Evolutionary conservation across 2,797 vertebrate species (phyloP).

Genomic region (Eremophila alpestris): DNA sequence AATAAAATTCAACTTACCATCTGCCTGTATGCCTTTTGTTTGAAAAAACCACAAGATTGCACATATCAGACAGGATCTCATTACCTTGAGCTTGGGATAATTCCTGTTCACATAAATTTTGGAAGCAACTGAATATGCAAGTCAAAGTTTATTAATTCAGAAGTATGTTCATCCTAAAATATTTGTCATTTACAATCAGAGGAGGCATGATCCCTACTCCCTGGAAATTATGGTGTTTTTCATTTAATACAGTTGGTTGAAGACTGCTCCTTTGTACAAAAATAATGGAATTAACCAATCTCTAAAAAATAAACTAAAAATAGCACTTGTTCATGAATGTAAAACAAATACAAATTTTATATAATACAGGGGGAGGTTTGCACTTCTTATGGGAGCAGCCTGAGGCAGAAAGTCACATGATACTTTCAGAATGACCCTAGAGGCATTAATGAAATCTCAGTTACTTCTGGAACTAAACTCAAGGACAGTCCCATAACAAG

Average conservation of each 20-base stretch:
- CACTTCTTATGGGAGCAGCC: neutral
- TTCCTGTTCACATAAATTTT: neutral
- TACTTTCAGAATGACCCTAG: neutral
- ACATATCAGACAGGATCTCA: neutral
- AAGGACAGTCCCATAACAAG: neutral
- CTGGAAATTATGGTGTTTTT: neutral
- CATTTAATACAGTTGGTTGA: neutral
- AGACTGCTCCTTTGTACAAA: neutral
- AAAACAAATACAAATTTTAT: accelerated
- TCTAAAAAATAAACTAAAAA: neutral
- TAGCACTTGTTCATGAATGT: neutral
- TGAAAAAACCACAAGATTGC: neutral
- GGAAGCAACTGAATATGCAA: neutral
- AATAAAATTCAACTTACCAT: conserved; percentile 69
- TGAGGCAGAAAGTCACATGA: neutral
- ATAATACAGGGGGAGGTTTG: neutral
- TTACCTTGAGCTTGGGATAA: neutral
- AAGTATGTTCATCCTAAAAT: neutral
- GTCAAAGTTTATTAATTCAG: neutral
- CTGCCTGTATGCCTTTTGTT: conserved; percentile 48
- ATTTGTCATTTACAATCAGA: neutral
- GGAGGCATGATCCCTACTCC: neutral
- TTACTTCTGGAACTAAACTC: neutral
- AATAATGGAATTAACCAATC: neutral
- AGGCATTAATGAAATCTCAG: neutral